A percentile compares a stretch with the other conserved stretches of the same genome.
phyloP scores from a whole-genome alignment of 1,140 invertebrate species.

The Chironomus tepperi region DNA sequence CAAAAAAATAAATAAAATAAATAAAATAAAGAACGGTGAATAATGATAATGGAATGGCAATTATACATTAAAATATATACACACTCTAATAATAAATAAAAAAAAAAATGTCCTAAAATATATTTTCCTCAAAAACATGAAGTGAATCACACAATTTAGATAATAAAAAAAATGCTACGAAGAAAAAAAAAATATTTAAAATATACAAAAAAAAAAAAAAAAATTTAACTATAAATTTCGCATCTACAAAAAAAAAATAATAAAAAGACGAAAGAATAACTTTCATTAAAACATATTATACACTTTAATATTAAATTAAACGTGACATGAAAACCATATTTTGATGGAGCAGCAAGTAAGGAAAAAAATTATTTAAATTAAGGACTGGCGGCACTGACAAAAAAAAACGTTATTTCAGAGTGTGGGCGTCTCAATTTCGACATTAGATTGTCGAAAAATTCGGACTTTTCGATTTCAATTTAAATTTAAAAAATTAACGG shows the following conservation, averaged over 20 bases:
- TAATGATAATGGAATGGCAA: not conserved
- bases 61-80: slow-evolving; percentile 14
- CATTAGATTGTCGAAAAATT: no score
- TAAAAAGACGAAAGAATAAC: not conserved
- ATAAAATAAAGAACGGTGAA: not conserved
- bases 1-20: no score
- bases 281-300: not conserved
- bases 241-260: not conserved
- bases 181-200: not conserved
- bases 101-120: slow-evolving; percentile 1
- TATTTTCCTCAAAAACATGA: not conserved
- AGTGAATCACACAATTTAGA: not conserved
- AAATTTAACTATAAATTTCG: not conserved
- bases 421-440: no score
- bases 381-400: not conserved
- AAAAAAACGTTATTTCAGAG: no score
- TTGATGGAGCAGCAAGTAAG: not conserved
- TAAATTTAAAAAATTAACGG: no score
- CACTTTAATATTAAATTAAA: not conserved
- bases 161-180: not conserved
- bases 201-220: not conserved
- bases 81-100: slow-evolving; percentile 15
- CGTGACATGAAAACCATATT: slow-evolving; percentile 7
- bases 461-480: no score
- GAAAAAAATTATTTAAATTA: slow-evolving; percentile 2